Evolutionary conservation across 2,113 vertebrate genomes (phyloP).

Genomic region (Rattus rattus): DNA sequence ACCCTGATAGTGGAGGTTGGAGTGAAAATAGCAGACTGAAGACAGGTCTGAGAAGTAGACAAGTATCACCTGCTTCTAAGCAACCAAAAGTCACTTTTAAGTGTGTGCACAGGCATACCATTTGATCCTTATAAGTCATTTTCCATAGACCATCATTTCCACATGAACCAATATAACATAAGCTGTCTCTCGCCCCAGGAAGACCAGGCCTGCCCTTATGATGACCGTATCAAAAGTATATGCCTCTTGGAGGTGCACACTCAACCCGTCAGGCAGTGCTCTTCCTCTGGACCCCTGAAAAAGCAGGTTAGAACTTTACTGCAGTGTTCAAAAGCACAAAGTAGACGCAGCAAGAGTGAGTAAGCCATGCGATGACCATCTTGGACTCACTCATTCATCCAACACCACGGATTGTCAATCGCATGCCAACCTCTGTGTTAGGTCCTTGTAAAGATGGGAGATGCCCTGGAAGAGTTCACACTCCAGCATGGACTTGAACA

Average conservation of each 20-base stretch:
- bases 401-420: background rate
- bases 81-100: background rate
- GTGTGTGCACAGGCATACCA: background rate
- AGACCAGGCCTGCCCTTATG: background rate
- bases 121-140: background rate
- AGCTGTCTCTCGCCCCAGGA: background rate
- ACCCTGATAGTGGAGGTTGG: constrained; percentile 43
- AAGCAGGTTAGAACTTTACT: background rate
- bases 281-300: background rate
- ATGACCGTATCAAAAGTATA: background rate
- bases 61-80: constrained; percentile 7
- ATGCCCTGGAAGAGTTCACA: background rate
- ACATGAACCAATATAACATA: background rate
- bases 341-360: background rate
- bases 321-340: background rate
- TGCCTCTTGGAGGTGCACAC: background rate
- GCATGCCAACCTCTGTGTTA: background rate
- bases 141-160: background rate
- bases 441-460: background rate
- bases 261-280: background rate
- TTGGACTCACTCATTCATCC: background rate
- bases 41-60: background rate
- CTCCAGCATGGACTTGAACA: background rate
- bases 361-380: background rate
- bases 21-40: background rate